Evolutionary conservation across 1,140 invertebrate genomes (phyloP), one percentile per base, ranked within the genome.

Genomic region (Listronotus oregonensis): DNA sequence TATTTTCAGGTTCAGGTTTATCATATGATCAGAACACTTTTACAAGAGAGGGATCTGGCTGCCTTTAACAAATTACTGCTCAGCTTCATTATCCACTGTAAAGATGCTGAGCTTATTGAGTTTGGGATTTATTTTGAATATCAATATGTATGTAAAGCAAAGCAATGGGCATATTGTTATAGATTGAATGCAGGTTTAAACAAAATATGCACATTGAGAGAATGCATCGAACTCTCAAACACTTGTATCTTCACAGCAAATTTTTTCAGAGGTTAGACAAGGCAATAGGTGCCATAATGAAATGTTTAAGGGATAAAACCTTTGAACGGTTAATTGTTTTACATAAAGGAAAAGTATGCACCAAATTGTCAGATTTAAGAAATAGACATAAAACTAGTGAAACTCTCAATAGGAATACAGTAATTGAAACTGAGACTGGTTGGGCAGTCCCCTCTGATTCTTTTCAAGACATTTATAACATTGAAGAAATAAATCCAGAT

Each of bases 181-280:
- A 15, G 62, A 11, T 5, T 52, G 1, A 43, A 59, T 32, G 42
- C 8, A 37, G 63, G 52, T 2, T 1, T 65, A 4, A 65, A 65
- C 21, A 46, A 8, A 58, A 65, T 59, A 43, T 44, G 15, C 63
- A 65, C 21, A 34, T 65, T 5, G 63, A 65, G 27, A 57, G 63
- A 14, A 58, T 65, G 63, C 63, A 65, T 32, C 39, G 55, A 43
- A 65, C 63, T 1, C 15, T 65, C 11, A 65, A 58, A 37, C 49
- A 65, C 43, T 11, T 65, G 0, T 65, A 56, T 17, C 11, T 59
- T 4, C 34, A 44, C 27, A 52, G 62, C 17, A 64, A 64, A 54
- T 40, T 56, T 27, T 44, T 32, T 5, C 57, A 58, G 21, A 14
- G 51, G 27, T 43, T 65, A 3, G 63, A 43, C 15, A 65, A 65